Base-by-base conservation (phyloP, 1,140 invertebrate genomes). In the Zelostemma sp. region DNA sequence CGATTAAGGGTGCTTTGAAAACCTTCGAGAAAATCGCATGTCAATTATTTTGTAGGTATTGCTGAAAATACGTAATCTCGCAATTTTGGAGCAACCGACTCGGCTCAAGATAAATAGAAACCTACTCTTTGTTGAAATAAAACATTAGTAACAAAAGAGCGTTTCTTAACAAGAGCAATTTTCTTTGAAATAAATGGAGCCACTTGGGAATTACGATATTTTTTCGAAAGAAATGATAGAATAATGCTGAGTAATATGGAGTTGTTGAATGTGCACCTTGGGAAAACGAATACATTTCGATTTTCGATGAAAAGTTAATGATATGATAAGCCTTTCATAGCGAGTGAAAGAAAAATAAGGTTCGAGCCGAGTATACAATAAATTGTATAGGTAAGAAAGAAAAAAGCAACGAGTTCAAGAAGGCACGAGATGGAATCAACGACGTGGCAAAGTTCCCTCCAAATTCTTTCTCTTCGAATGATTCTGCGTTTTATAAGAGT, bases 401-500 rank as follows among this genome's bases (percentile, higher is more conserved):
- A 9, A 45, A 45, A 14, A 14, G 11, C 14, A 16, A 8, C 41
- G 41, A 45, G 16, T 12, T 6, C 6, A 45, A 45, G n/a, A 45
- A 15, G 16, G 41, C 6, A 45, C 41, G 16, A 18, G 41, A 15
- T 16, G 17, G 18, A 11, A 12, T 12, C 16, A 43, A 25, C 33
- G 53, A 33, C 14, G 41, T 25, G 53, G 14, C 25, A 47, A 51
- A 60, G 47, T n/a, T 63, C 46, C 21, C 45, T 51, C 31, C 18
- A 28, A 49, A 60, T 59, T 49, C 18, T 49, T 31, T 49, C 38
- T 40, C 33, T 59, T 55, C 28, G 19, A 57, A 59, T 59, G 56
- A 66, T 59, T 59, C 51, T 33, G 38, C 56, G 21, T 66, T 59
- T 60, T 54, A 53, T 49, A 50, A 66, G 40, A 41, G 56, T 28